These are phyloP conservation scores for Aspidiotus rigidus DNA, from an alignment of 2,888 invertebrate genomes.

Conservation along the genomic window DNA sequence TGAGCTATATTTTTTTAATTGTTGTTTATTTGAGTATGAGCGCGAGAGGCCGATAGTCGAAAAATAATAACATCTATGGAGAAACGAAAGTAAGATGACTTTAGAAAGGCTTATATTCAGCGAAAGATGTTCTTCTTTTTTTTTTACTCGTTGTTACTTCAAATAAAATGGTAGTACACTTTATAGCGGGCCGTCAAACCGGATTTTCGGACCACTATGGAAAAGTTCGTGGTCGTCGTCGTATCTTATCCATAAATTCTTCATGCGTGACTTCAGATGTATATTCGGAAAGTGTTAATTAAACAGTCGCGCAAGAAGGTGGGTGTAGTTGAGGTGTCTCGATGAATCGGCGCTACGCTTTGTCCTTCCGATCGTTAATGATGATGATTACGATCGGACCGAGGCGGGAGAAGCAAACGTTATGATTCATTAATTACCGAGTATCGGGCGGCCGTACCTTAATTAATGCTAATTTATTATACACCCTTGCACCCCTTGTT, in stretches of 20 bases:
- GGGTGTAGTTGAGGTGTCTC: slow-evolving; percentile 14
- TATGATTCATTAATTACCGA: slow-evolving; percentile 31
- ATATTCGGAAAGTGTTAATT: slow-evolving; percentile 28
- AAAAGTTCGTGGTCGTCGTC: not conserved
- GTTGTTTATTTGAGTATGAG: no score
- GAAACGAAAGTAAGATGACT: no score
- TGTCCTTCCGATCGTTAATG: slow-evolving; percentile 31
- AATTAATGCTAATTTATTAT: slow-evolving; percentile 31
- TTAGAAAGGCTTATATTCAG: no score
- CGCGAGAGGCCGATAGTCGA: no score
- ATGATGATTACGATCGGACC: slow-evolving; percentile 29
- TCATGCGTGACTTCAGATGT: slow-evolving; percentile 24
- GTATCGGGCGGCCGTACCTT: slow-evolving; percentile 23
- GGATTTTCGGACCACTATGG: slow-evolving; percentile 1
- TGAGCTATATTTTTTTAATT: no score
- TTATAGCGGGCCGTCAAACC: slow-evolving; percentile 4
- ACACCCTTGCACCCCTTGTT: not conserved
- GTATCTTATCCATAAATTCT: slow-evolving; percentile 18
- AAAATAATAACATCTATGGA: no score
- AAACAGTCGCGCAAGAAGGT: slow-evolving; percentile 19
- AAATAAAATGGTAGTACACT: not conserved
- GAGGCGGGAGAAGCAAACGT: slow-evolving; percentile 18
- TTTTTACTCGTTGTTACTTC: no score
- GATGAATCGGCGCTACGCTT: slow-evolving; percentile 32
- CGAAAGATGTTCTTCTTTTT: no score